A percentile compares a stretch with the other conserved stretches of the same genome.
Conservation (phyloP, 2,888 invertebrate species). For the Megamerina dolium region DNA sequence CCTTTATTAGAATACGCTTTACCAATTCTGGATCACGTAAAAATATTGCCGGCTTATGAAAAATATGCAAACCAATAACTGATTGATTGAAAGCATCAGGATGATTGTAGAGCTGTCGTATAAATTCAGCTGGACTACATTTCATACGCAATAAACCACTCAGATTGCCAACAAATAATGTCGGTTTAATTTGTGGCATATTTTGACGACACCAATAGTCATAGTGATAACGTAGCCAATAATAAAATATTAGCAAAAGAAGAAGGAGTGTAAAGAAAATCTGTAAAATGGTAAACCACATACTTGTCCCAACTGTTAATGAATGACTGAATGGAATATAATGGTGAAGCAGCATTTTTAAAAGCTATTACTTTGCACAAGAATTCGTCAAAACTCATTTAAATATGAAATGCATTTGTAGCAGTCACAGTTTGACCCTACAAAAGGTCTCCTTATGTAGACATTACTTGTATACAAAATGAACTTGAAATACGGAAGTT, state of each 20-base stretch:
- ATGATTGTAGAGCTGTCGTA: constrained; percentile 45
- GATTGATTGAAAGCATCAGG: constrained; percentile 30
- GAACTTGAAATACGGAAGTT: no score
- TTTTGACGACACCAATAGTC: constrained; percentile 40
- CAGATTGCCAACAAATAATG: constrained; percentile 48
- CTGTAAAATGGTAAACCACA: background rate
- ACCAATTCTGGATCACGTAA: constrained; percentile 50
- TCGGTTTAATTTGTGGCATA: constrained; percentile 42
- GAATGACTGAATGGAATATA: no score
- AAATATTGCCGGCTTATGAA: constrained; percentile 49
- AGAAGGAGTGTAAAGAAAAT: background rate
- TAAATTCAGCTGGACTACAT: constrained; percentile 39
- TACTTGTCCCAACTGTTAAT: background rate
- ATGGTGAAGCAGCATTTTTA: no score
- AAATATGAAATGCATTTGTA: no score
- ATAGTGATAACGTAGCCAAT: constrained; percentile 27
- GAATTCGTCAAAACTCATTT: no score
- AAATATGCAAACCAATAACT: constrained; percentile 48
- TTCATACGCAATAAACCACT: constrained; percentile 37
- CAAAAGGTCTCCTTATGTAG: no score
- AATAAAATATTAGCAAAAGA: constrained; percentile 8
- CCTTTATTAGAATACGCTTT: constrained; percentile 49
- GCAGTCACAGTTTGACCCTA: no score
- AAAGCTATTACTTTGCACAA: no score
- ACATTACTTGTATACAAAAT: no score